A percentile compares a stretch with the other conserved stretches of the same genome.
phyloP scores from a whole-genome alignment of 1,140 invertebrate genomes.

The Sminthurinus signatus region DNA sequence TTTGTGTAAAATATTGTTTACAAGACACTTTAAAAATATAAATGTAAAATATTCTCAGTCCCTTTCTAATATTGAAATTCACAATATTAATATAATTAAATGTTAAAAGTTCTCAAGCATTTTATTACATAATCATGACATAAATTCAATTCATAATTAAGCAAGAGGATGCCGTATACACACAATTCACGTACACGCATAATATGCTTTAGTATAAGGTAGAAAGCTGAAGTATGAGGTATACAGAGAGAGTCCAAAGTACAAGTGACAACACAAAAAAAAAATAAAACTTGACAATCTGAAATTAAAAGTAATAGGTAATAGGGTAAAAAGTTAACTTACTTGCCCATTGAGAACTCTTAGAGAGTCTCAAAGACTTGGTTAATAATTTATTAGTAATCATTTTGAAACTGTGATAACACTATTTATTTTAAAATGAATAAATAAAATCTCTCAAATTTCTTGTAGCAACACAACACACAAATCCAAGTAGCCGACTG shows the following conservation, averaged over 20 bases:
- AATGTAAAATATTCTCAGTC: too few species aligned
- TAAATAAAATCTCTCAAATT: too few species aligned
- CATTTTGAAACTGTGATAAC: too few species aligned
- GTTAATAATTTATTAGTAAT: neutral
- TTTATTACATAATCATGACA: neutral
- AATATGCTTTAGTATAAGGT: neutral
- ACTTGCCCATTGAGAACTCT: constrained; percentile 5
- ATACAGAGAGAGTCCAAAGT: constrained; percentile 12
- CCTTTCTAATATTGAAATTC: too few species aligned
- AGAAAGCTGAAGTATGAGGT: neutral
- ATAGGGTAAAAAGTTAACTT: neutral
- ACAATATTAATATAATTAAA: neutral
- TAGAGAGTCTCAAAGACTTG: constrained; percentile 5
- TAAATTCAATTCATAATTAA: neutral
- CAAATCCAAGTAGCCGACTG: too few species aligned
- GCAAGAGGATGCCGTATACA: neutral
- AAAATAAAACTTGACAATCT: neutral
- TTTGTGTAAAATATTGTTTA: too few species aligned
- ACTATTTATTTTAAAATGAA: too few species aligned
- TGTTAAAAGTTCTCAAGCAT: neutral
- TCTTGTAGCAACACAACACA: too few species aligned
- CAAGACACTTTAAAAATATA: too few species aligned
- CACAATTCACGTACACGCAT: neutral
- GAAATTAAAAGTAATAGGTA: neutral
- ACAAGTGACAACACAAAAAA: neutral